phyloP scores from a whole-genome alignment of 2,888 invertebrate genomes.

The Philaethria dido region DNA sequence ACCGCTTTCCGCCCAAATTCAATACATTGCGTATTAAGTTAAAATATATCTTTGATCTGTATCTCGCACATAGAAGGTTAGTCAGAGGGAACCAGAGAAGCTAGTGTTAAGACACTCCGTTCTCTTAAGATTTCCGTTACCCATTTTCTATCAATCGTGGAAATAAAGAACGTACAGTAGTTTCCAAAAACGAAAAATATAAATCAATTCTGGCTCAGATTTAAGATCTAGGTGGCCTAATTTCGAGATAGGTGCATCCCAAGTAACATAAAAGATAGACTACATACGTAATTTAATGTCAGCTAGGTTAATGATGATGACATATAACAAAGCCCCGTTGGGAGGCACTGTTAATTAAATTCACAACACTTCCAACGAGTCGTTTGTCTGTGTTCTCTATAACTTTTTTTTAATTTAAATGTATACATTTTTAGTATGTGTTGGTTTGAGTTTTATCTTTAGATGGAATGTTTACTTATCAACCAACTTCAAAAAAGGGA shows the following conservation, averaged over 20 bases:
- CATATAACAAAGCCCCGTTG: conserved; percentile 28
- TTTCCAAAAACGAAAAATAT: background rate
- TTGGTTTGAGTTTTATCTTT: too few relatives aligned
- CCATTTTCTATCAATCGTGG: too few relatives aligned
- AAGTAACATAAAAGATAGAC: conserved; percentile 17
- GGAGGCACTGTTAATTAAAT: conserved; percentile 37
- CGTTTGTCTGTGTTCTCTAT: conserved; percentile 29
- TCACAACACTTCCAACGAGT: conserved; percentile 33
- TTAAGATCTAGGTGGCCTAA: conserved; percentile 27
- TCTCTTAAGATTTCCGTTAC: too few relatives aligned
- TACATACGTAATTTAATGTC: conserved; percentile 27
- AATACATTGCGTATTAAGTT: too few relatives aligned
- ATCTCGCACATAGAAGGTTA: too few relatives aligned
- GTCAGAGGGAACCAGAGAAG: too few relatives aligned
- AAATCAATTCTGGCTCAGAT: conserved; percentile 18
- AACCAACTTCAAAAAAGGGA: too few relatives aligned
- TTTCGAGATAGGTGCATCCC: conserved; percentile 16
- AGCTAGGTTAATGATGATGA: conserved; percentile 36
- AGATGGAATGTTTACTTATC: too few relatives aligned
- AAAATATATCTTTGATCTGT: too few relatives aligned
- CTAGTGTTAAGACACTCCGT: too few relatives aligned
- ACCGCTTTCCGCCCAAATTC: too few relatives aligned
- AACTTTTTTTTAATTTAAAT: conserved; percentile 1
- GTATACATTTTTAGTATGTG: background rate
- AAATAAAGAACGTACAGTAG: background rate